Evolutionary conservation across 1,140 invertebrate species (phyloP), one percentile per base, ranked within the genome.

Genomic region (Lepidurus arcticus): DNA sequence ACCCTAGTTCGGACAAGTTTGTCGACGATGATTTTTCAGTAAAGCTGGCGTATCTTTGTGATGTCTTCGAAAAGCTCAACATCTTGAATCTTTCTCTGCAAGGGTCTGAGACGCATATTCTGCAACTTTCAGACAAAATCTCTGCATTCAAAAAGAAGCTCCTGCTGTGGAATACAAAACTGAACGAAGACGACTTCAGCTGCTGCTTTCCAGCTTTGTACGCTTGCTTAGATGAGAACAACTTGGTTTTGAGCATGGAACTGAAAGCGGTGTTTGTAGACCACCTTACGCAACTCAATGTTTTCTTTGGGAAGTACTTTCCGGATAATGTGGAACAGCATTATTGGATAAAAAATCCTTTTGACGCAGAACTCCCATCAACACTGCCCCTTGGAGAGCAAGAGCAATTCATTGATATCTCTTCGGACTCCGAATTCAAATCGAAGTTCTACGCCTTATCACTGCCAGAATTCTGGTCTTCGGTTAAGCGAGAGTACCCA

Each of bases 61-160:
- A 26, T 26, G 26, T 26, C 26, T 26, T 26, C 26, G 26, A 26
- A 26, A 26, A 26, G 26, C 26, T 26, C 26, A 26, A 26, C 26
- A 26, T 26, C 26, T 26, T 26, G 26, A 26, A 26, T 26, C 26
- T 26, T 26, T 26, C 26, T 26, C 26, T 26, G 26, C 26, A 26
- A 26, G 26, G 26, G 26, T 26, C 26, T 26, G 26, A 26, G 26
- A 26, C 26, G 26, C 26, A 26, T 1, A 26, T 26, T 26, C 26
- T 26, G 26, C 26, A 26, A 26, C 26, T 26, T 26, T 26, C 78
- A 74, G 80, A 84, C 74, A 83, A 77, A 74, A 80, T 84, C 81
- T 78, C 80, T 76, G 81, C 79, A 74, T 81, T 81, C 78, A 82
- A 80, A 80, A 84, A 81, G 78, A 81, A 81, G 79, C 16, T 47